These are phyloP conservation scores for Entomyzon cyanotis DNA, from an alignment of 2,113 vertebrate genomes.

Conservation along the genomic window DNA sequence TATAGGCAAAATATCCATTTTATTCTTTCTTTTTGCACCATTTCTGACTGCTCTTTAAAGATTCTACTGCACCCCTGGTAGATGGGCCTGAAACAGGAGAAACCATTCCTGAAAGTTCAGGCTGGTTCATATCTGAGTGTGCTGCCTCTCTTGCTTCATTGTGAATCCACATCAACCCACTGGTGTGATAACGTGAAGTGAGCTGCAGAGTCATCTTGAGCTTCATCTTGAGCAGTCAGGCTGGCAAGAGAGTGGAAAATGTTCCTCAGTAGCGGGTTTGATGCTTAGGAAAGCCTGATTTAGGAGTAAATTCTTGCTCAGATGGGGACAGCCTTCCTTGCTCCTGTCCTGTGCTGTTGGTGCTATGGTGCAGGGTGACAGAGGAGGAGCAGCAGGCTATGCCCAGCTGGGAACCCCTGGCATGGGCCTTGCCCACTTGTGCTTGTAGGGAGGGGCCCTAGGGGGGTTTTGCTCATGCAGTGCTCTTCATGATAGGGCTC, in stretches of 20 bases:
- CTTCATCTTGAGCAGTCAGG: constrained; percentile 12
- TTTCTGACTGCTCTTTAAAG: not conserved
- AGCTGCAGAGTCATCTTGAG: not conserved
- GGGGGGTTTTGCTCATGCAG: fast-evolving
- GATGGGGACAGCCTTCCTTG: not conserved
- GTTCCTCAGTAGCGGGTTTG: not conserved
- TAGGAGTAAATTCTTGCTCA: fast-evolving
- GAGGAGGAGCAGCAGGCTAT: not conserved
- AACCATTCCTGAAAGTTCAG: not conserved
- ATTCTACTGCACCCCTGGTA: not conserved
- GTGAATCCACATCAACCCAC: not conserved
- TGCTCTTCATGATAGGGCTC: not conserved
- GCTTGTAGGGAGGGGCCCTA: not conserved
- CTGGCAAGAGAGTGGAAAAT: not conserved
- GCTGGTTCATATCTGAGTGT: not conserved
- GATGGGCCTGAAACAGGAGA: not conserved
- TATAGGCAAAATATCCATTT: not conserved
- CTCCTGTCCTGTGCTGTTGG: fast-evolving
- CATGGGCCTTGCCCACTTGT: fast-evolving
- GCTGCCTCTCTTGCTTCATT: not conserved
- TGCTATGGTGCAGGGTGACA: not conserved
- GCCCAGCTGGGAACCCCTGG: not conserved
- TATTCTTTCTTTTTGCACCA: fast-evolving
- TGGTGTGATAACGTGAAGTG: not conserved
- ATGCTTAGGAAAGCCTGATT: not conserved